These are phyloP conservation scores for Diplazon laetatorius DNA, from an alignment of 2,888 invertebrate genomes.

Conservation along the genomic window DNA sequence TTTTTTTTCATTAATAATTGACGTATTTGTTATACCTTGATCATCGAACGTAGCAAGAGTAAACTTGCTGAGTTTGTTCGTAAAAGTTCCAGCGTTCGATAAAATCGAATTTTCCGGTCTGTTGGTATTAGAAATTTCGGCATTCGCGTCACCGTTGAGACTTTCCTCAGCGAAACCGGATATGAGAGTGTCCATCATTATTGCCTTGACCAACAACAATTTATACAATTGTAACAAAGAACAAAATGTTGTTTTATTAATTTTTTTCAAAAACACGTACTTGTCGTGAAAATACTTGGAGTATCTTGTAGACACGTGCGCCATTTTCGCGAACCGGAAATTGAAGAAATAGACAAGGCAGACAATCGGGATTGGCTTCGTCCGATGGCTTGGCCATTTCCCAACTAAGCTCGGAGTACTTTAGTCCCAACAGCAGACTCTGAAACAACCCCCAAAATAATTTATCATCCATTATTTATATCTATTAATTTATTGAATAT, in stretches of 20 bases:
- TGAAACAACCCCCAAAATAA: slow-evolving; percentile 79
- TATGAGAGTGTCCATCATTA: slow-evolving; percentile 94
- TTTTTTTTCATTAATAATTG: too few relatives aligned
- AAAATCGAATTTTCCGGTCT: slow-evolving; percentile 71
- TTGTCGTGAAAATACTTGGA: slow-evolving; percentile 89
- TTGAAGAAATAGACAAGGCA: slow-evolving; percentile 96
- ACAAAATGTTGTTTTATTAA: neutral
- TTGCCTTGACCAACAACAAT: slow-evolving; percentile 83
- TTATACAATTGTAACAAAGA: neutral
- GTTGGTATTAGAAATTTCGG: slow-evolving; percentile 78
- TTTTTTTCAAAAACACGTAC: slow-evolving; percentile 63
- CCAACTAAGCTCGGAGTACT: slow-evolving; percentile 96
- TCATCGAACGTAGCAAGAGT: slow-evolving; percentile 96
- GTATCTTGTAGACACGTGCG: slow-evolving; percentile 90
- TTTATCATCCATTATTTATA: neutral
- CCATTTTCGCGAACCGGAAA: slow-evolving; percentile 92
- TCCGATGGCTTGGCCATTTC: slow-evolving; percentile 94
- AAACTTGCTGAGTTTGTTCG: slow-evolving; percentile 93
- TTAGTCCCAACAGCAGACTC: slow-evolving; percentile 92
- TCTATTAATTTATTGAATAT: neutral
- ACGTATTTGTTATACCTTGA: slow-evolving; percentile 84
- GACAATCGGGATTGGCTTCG: slow-evolving; percentile 92
- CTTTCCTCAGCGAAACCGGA: slow-evolving; percentile 92
- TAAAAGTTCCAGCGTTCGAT: slow-evolving; percentile 83
- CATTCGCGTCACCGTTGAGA: slow-evolving; percentile 83